These are phyloP conservation scores for Dolichoris vasculosae DNA, from an alignment of 1,140 invertebrate genomes.

Conservation along the genomic window DNA sequence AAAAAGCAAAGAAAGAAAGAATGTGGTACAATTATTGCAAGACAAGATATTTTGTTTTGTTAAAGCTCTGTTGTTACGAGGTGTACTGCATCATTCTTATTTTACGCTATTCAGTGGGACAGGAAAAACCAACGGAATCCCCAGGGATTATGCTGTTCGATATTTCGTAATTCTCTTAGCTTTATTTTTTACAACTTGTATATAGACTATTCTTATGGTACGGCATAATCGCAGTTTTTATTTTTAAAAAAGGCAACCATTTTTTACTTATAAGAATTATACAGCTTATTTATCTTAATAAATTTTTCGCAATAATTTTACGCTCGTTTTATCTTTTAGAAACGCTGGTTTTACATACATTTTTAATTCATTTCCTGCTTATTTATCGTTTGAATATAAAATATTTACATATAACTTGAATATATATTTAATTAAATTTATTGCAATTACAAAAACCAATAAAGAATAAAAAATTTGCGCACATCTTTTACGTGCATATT, in stretches of 20 bases:
- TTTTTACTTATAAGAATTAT: neutral
- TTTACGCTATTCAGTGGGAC: neutral
- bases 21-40: constrained; percentile 29
- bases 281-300: too few species aligned
- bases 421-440: too few species aligned
- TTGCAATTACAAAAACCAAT: too few species aligned
- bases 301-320: too few species aligned
- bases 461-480: too few species aligned
- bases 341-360: too few species aligned
- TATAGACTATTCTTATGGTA: neutral
- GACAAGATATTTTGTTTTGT: neutral
- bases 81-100: constrained; percentile 33
- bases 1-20: constrained; percentile 4
- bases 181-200: constrained; percentile 15
- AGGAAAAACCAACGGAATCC: constrained; percentile 29
- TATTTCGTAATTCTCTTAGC: constrained; percentile 17
- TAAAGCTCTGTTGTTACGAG: constrained; percentile 26
- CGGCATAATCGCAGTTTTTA: constrained; percentile 1
- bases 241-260: neutral
- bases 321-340: too few species aligned
- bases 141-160: constrained; percentile 31
- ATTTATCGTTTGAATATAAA: too few species aligned
- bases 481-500: too few species aligned
- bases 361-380: too few species aligned
- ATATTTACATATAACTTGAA: too few species aligned